Conservation (phyloP, 2,797 vertebrate genomes). For the Amphiprion clarkii region DNA sequence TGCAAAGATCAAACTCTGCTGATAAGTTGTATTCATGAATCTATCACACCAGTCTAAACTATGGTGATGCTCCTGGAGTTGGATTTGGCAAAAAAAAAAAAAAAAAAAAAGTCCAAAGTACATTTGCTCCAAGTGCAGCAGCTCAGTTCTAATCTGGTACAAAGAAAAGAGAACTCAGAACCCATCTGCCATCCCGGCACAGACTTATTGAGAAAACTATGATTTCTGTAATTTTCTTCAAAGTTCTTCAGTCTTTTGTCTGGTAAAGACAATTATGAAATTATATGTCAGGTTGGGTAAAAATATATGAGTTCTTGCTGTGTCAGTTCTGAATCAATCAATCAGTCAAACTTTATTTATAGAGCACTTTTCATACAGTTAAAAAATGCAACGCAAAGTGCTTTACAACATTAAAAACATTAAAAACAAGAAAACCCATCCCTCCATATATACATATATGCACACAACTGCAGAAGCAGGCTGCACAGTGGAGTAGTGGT, state of each 20-base stretch:
- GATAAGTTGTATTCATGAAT: not conserved
- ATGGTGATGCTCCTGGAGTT: not conserved
- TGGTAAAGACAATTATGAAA: not conserved
- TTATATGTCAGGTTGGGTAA: not conserved
- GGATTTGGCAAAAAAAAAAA: conserved; percentile 8
- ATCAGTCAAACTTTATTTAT: no score
- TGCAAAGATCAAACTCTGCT: not conserved
- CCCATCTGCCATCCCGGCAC: no score
- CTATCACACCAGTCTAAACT: conserved; percentile 10
- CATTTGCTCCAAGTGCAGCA: conserved; percentile 25
- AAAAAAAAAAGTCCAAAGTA: not conserved
- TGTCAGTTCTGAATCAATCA: not conserved
- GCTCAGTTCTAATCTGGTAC: conserved; percentile 6
- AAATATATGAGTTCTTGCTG: not conserved
- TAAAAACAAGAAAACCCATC: no score
- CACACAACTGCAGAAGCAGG: no score
- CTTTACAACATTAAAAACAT: no score
- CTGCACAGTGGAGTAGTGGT: no score
- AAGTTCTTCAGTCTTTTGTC: no score
- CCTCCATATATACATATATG: no score
- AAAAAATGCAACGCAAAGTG: no score
- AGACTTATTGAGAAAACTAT: no score
- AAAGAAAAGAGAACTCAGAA: not conserved
- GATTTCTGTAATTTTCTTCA: no score
- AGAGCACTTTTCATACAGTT: no score